Percentiles rank a stretch among this genome's conserved stretches.
These are phyloP conservation scores for Opisthograptis luteolata DNA, from an alignment of 2,888 invertebrate species.

Conservation along the genomic window DNA sequence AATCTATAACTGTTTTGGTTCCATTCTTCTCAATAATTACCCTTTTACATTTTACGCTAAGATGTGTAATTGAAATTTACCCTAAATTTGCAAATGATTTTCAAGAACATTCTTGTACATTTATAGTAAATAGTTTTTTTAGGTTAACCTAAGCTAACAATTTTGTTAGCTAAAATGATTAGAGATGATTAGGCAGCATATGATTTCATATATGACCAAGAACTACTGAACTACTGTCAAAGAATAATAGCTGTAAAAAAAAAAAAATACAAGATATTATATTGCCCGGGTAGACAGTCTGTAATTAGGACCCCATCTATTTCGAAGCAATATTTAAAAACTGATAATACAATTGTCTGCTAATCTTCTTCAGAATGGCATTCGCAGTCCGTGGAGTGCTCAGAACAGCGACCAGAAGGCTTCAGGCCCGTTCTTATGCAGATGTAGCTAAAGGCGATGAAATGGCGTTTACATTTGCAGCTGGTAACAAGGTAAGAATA, in stretches of 20 bases:
- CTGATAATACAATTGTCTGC: too few species aligned
- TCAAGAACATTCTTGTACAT: neutral
- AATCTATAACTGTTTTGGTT: conserved; percentile 51
- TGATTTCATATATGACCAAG: too few species aligned
- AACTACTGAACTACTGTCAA: too few species aligned
- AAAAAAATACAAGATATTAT: too few species aligned
- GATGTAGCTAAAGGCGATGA: conserved; percentile 84
- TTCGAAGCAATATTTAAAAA: neutral
- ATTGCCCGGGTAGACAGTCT: too few species aligned
- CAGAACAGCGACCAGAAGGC: conserved; percentile 68
- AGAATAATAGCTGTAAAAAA: too few species aligned
- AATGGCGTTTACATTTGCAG: conserved; percentile 96
- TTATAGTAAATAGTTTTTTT: conserved; percentile 13
- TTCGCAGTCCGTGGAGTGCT: conserved; percentile 78
- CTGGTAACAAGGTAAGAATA: conserved; percentile 90
- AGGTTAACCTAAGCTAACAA: conserved; percentile 32
- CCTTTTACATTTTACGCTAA: neutral
- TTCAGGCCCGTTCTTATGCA: conserved; percentile 87
- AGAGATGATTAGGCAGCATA: too few species aligned
- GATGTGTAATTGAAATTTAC: too few species aligned
- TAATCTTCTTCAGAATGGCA: conserved; percentile 76
- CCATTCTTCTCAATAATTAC: conserved; percentile 2
- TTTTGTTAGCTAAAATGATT: too few species aligned
- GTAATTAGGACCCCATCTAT: neutral
- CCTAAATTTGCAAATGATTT: neutral